Evolutionary conservation across 2,888 invertebrate genomes (phyloP), one percentile per base, ranked within the genome.

Genomic region (Taphrorychus bicolor): DNA sequence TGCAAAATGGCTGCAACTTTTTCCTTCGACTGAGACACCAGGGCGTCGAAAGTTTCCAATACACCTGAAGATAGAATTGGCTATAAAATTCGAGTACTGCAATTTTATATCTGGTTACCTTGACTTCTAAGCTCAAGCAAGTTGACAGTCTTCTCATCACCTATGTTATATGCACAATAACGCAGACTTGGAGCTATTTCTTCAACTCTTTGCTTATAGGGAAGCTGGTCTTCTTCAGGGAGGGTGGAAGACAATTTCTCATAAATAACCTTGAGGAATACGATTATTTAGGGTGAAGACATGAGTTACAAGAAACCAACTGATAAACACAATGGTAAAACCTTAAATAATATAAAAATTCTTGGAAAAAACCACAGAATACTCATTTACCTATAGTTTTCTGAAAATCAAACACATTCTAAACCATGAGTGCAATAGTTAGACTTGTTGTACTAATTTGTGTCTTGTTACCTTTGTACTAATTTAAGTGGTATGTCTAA

Each of bases 81-180:
- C 4, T 52, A 5, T 57, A 17, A 16, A 18, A 41, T 41, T 9
- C 3, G 16, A 19, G 16, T 41, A 11, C 14, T 14, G 17, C 4
- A 14, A 24, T 5, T 48, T 14, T 48, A 42, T 5, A 9, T 16
- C 24, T 3, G 22, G 4, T 21, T 56, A 17, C 95, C 95, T 81
- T 92, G 90, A 4, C 91, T 91, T 59, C 95, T 88, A 87, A 97
- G 89, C 73, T 95, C 91, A 72, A 95, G 86, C 78, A 97, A 94
- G 73, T 95, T 92, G 67, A 93, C 91, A 23, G 94, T 95, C 21
- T 92, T 89, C 71, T 92, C 91, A 75, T 97, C 97, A 41, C 97
- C 97, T 73, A 97, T 94, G 81, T 98, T 98, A 83, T 98, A 98
- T 11, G 97, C 97, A 83, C 98, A 98, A 82, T 97, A 98, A 70